A percentile compares a stretch with the other conserved stretches of the same genome.
Evolutionary conservation across 2,797 vertebrate species (phyloP).

Genomic region (Chiloscyllium punctatum): DNA sequence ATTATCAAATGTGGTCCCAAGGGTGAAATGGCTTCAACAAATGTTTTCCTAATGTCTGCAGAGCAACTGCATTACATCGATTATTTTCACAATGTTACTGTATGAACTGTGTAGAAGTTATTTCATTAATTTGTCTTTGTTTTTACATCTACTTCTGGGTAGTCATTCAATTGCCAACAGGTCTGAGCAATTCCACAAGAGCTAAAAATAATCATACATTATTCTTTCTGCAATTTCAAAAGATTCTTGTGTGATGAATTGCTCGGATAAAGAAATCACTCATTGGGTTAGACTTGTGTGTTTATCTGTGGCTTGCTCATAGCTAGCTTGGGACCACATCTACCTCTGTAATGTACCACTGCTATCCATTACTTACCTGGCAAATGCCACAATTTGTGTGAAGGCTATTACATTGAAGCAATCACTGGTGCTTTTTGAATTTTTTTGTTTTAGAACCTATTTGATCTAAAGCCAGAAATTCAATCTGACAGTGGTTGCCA

Average conservation of each 20-base stretch:
- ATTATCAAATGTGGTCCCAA: not conserved
- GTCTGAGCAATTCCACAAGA: not conserved
- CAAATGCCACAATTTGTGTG: not conserved
- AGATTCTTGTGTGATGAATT: not conserved
- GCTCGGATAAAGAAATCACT: not conserved
- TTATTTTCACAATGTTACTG: not conserved
- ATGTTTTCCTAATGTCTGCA: not conserved
- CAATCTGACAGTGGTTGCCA: not conserved
- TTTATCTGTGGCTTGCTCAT: not conserved
- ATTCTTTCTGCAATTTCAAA: not conserved
- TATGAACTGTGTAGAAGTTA: not conserved
- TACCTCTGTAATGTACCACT: not conserved
- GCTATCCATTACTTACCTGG: not conserved
- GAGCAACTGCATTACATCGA: not conserved
- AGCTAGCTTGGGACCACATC: conserved; percentile 8
- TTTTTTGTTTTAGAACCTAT: not conserved
- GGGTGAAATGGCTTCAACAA: not conserved
- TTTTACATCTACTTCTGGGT: not conserved
- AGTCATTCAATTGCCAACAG: not conserved
- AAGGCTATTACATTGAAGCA: not conserved
- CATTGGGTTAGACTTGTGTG: not conserved
- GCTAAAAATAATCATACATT: conserved; percentile 4
- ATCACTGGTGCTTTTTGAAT: not conserved
- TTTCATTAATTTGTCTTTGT: conserved; percentile 21
- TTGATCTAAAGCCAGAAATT: not conserved